A percentile compares a stretch with the other conserved stretches of the same genome.
phyloP scores from a whole-genome alignment of 1,140 invertebrate genomes.

The Nephotettix cincticeps region DNA sequence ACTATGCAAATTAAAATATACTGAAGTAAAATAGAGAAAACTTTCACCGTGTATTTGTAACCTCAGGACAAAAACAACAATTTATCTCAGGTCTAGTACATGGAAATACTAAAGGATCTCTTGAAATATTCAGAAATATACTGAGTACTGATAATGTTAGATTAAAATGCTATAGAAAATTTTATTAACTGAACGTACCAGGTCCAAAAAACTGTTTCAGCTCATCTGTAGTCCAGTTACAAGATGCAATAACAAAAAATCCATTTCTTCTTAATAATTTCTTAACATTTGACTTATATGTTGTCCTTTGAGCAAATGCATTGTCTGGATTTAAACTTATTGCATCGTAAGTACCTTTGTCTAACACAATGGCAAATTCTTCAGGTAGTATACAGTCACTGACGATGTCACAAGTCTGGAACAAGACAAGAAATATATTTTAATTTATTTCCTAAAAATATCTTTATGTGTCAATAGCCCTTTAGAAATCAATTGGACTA shows the following conservation, averaged over 20 bases:
- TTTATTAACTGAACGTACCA: constrained; percentile 46
- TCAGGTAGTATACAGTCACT: constrained; percentile 41
- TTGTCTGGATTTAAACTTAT: constrained; percentile 76
- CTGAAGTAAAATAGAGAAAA: no score
- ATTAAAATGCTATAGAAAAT: constrained; percentile 6
- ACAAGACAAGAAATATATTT: no score
- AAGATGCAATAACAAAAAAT: constrained; percentile 85
- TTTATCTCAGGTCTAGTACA: no score
- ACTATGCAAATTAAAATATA: no score
- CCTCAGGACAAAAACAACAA: no score
- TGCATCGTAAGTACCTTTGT: constrained; percentile 95
- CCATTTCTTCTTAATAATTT: constrained; percentile 60
- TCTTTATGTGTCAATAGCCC: no score
- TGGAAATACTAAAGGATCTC: no score
- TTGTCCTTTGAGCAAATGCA: constrained; percentile 58
- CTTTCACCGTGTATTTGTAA: no score
- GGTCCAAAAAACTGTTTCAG: constrained; percentile 67
- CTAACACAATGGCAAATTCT: constrained; percentile 67
- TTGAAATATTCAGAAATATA: background rate
- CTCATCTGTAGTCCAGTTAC: constrained; percentile 92
- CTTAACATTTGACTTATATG: constrained; percentile 68
- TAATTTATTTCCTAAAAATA: no score
- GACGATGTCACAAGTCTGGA: constrained; percentile 58
- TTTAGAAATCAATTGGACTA: no score
- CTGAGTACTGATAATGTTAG: no score